Evolutionary conservation across 2,797 vertebrate species (phyloP), one percentile per base, ranked within the genome.

Genomic region (Crax fasciolata): DNA sequence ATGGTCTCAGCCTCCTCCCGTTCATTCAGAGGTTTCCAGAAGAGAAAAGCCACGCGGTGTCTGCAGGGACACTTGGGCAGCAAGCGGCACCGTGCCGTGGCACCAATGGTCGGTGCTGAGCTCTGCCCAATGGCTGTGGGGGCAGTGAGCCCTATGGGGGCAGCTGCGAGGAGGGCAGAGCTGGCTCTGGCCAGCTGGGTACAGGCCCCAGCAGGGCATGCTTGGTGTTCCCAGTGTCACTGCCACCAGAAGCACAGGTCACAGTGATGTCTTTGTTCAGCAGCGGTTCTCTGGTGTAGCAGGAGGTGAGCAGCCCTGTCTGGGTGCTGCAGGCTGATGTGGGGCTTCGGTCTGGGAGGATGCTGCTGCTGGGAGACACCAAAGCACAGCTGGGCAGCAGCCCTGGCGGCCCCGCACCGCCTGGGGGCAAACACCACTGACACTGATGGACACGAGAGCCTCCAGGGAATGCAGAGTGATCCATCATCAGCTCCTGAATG

Each of bases 81-180:
- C 0, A 3, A 21, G 32, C 43, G 9, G n/a, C 27, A 20, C 9
- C 5, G 1, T 17, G 17, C 11, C 3, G 51, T 5, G 2, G 10
- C 19, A 35, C 48, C 44, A 44, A 13, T 6, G n/a, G 11, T 27
- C 38, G 23, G 43, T 51, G 23, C 43, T 4, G 1, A 41, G 13
- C 23, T 6, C 48, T 19, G 25, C 20, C 39, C 38, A 13, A 39
- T 58, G 44, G 28, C 71, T 35, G 43, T 4, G 52, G 46, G n/a
- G 15, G 25, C 43, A 43, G 44, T 2, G 1, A 25, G 18, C 65
- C 52, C 14, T 6, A 30, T 6, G 24, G 2, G 23, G 27, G 61
- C 35, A 68, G 35, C 35, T 3, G 4, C 30, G n/a, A 58, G 38
- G 35, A 30, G 20, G 17, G 17, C 23, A 19, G 10, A 27, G 21